A percentile compares a stretch with the other conserved stretches of the same genome.
Conservation (phyloP, 2,888 invertebrate genomes). For the Caprella mutica region DNA sequence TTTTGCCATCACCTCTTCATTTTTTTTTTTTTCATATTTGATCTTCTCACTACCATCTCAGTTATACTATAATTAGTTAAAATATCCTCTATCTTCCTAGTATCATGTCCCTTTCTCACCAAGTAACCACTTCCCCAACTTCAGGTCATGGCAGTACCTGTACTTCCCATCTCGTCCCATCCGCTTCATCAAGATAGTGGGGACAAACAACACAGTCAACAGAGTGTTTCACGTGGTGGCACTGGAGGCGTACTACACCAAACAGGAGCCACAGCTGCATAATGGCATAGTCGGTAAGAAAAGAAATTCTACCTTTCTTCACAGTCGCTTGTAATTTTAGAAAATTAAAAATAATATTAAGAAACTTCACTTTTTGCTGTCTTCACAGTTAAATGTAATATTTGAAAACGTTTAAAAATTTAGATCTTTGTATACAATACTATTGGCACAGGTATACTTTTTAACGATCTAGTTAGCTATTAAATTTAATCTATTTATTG, state of each 20-base stretch:
- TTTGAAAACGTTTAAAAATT: background rate
- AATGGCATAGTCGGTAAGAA: conserved; percentile 53
- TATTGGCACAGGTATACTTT: too few species aligned
- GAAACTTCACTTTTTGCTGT: background rate
- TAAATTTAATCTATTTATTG: too few species aligned
- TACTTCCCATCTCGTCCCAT: conserved; percentile 84
- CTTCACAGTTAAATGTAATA: background rate
- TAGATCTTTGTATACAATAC: background rate
- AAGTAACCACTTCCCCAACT: too few species aligned
- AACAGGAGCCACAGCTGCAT: conserved; percentile 44
- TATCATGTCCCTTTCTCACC: too few species aligned
- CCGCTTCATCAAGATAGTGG: conserved; percentile 51
- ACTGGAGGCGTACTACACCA: conserved; percentile 77
- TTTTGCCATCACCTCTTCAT: too few species aligned
- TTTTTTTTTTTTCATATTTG: too few species aligned
- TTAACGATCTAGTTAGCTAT: too few species aligned
- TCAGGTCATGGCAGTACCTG: conserved; percentile 83
- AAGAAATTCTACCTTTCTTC: background rate
- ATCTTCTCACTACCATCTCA: too few species aligned
- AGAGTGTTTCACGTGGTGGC: conserved; percentile 87
- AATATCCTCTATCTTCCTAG: too few species aligned
- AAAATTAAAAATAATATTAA: too few species aligned
- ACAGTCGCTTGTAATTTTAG: background rate
- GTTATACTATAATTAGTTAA: too few species aligned
- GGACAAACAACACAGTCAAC: conserved; percentile 91